A percentile compares a stretch with the other conserved stretches of the same genome.
phyloP scores from a whole-genome alignment of 2,888 invertebrate genomes.

The Coenonympha arcania region DNA sequence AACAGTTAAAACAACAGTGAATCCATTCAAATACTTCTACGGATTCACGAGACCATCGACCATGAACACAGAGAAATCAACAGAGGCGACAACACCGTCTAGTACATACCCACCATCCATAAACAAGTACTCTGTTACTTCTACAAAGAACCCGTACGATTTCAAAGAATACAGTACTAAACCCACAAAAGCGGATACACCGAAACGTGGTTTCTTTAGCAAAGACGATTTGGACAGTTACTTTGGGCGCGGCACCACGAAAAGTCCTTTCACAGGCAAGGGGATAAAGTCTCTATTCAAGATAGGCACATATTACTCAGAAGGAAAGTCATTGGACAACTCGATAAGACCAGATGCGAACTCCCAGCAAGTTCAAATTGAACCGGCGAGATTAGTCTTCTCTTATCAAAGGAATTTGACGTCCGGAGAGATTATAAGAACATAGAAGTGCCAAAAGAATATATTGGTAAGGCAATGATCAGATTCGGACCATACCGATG shows the following conservation, averaged over 20 bases:
- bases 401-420: conserved; percentile 64
- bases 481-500: conserved; percentile 36
- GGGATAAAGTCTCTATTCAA: conserved; percentile 59
- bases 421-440: conserved; percentile 46
- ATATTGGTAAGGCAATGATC: conserved; percentile 56
- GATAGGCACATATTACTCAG: conserved; percentile 64
- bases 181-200: conserved; percentile 38
- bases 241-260: conserved; percentile 68
- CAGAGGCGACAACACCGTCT: conserved; percentile 34
- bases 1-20: conserved; percentile 38
- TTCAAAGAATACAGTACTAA: conserved; percentile 64
- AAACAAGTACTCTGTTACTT: conserved; percentile 62
- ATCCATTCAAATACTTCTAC: conserved; percentile 42
- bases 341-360: conserved; percentile 68
- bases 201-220: conserved; percentile 54
- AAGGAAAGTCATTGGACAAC: conserved; percentile 62
- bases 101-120: conserved; percentile 35
- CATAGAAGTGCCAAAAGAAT: conserved; percentile 49
- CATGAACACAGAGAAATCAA: conserved; percentile 42
- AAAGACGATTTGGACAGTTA: conserved; percentile 57
- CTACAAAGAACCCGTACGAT: conserved; percentile 74
- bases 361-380: conserved; percentile 66
- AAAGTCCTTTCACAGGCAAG: conserved; percentile 63
- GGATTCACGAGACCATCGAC: conserved; percentile 31
- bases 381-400: conserved; percentile 58